Evolutionary conservation across 2,797 vertebrate genomes (phyloP).

Genomic region (Pseudomugil tenellus): DNA sequence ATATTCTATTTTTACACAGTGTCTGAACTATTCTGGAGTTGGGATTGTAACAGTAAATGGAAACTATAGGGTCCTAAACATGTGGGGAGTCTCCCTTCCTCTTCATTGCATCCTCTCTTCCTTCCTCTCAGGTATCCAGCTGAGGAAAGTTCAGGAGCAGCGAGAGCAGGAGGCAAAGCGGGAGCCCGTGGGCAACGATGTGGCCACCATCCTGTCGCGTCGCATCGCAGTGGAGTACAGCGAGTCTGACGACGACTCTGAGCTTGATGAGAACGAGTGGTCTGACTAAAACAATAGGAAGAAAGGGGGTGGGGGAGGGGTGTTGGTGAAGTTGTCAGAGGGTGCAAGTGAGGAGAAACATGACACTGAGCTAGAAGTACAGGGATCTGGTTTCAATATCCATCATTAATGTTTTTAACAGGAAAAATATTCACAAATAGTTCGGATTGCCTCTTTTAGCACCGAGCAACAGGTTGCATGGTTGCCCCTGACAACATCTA

Average conservation of each 20-base stretch:
- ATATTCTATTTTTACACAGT: no score
- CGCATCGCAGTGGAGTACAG: constrained; percentile 94
- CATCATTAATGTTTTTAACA: constrained; percentile 13
- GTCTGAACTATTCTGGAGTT: not conserved
- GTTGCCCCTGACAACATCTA: constrained; percentile 39
- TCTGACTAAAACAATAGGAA: constrained; percentile 80
- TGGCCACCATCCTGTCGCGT: constrained; percentile 92
- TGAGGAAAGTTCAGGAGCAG: constrained; percentile 93
- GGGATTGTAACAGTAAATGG: not conserved
- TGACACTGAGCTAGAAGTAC: constrained; percentile 24
- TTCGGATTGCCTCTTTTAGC: constrained; percentile 2
- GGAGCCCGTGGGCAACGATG: constrained; percentile 92
- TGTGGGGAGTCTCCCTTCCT: not conserved
- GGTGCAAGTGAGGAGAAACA: not conserved
- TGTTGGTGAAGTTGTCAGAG: constrained; percentile 14
- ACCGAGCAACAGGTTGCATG: constrained; percentile 16
- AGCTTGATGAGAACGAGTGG: constrained; percentile 94
- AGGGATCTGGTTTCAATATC: constrained; percentile 21
- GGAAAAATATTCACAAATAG: constrained; percentile 8
- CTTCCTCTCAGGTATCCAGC: constrained; percentile 85
- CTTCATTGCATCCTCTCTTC: not conserved
- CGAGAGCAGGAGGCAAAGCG: constrained; percentile 93
- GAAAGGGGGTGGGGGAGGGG: constrained; percentile 2
- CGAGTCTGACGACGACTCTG: constrained; percentile 93
- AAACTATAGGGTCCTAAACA: not conserved